Conservation (phyloP, 2,113 vertebrate genomes). For the Mustela lutreola region DNA sequence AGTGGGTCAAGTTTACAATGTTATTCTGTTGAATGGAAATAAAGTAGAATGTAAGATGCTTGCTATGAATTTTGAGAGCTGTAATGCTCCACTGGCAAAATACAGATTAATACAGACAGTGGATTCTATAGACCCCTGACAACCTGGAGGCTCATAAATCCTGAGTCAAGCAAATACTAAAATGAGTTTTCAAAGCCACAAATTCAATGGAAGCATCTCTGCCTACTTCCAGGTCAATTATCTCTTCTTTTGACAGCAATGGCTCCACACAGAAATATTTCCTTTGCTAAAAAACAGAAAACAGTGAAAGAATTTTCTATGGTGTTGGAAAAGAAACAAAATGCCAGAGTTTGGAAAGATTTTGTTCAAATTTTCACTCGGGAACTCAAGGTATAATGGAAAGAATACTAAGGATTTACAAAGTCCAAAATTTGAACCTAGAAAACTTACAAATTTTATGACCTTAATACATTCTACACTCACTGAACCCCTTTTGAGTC, state of each 20-base stretch:
- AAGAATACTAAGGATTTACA: constrained; percentile 33
- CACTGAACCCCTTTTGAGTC: neutral
- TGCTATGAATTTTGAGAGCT: constrained; percentile 33
- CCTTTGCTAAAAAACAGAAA: constrained; percentile 42
- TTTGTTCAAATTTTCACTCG: constrained; percentile 48
- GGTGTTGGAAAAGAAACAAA: constrained; percentile 49
- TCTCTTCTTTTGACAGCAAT: neutral
- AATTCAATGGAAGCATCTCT: constrained; percentile 30
- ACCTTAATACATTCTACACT: neutral
- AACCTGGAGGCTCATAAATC: neutral
- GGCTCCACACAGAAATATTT: constrained; percentile 47
- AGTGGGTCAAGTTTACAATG: constrained; percentile 1
- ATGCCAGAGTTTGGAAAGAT: constrained; percentile 34
- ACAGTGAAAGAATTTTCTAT: neutral
- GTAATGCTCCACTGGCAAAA: neutral
- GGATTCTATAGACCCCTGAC: neutral
- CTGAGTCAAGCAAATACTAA: neutral
- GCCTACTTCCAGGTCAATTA: neutral
- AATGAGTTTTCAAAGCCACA: constrained; percentile 43
- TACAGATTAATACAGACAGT: neutral
- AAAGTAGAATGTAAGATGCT: constrained; percentile 4
- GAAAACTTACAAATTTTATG: constrained; percentile 1
- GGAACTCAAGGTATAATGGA: constrained; percentile 14
- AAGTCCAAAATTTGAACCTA: constrained; percentile 17
- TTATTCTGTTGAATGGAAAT: constrained; percentile 4